phyloP scores from a whole-genome alignment of 2,797 vertebrate genomes.

The Sorex maritimensis region DNA sequence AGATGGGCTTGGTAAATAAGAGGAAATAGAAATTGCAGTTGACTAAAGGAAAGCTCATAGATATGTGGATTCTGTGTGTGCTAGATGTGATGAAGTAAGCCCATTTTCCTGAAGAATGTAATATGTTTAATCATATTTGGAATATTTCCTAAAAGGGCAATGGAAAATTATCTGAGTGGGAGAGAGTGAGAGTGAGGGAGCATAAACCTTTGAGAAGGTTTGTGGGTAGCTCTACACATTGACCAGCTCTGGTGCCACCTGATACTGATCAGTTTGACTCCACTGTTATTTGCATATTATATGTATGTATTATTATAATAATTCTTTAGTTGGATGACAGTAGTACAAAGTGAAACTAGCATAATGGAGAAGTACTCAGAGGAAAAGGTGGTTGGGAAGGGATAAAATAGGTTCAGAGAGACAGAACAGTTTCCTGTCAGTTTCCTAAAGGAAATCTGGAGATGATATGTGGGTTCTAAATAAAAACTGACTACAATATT shows the following conservation, averaged over 20 bases:
- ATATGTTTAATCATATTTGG: background rate
- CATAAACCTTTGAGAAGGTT: background rate
- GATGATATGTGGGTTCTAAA: slow-evolving; percentile 2
- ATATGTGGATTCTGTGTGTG: background rate
- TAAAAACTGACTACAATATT: background rate
- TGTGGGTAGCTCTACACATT: slow-evolving; percentile 24
- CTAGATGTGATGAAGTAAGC: background rate
- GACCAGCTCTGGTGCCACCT: background rate
- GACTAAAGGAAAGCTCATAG: slow-evolving; percentile 17
- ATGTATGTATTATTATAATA: background rate
- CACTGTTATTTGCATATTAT: slow-evolving; percentile 27
- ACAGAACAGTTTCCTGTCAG: background rate
- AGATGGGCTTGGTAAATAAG: slow-evolving; percentile 21
- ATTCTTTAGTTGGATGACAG: background rate
- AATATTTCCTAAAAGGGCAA: slow-evolving; percentile 21
- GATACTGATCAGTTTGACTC: slow-evolving; percentile 21
- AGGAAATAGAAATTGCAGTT: background rate
- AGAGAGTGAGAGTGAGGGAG: background rate
- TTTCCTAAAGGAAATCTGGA: background rate
- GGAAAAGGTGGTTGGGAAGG: slow-evolving; percentile 17
- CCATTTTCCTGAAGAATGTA: slow-evolving; percentile 47
- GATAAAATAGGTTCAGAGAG: background rate
- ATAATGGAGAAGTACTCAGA: background rate
- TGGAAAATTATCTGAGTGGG: background rate
- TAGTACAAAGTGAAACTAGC: slow-evolving; percentile 37